Base-by-base conservation (phyloP, 2,797 vertebrate species). In the Trachurus trachurus region DNA sequence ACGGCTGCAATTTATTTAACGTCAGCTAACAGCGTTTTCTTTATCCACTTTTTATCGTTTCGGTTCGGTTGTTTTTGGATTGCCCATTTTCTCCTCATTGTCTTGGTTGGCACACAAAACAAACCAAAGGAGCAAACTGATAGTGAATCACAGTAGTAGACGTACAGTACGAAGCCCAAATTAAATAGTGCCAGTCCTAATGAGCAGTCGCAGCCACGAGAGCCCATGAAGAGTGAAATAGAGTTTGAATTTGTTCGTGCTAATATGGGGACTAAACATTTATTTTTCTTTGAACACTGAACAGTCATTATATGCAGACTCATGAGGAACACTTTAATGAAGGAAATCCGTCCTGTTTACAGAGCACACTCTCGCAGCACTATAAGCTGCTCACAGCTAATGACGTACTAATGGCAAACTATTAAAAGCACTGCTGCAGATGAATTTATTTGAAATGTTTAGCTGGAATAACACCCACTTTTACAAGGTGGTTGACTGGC, bases 391-490 rank as follows among this genome's bases (percentile, higher is more conserved):
- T 40, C 53, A 63, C 67, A 77, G 52, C 45, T 81, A 69, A 73
- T 68, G 61, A 59, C 19, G 15, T 10, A 58, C 44, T 83, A 77
- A 78, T 66, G 74, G 40, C 54, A 69, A 52, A 74, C 67, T 71
- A 82, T 77, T 82, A 81, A 78, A 71, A 84, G 62, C 72, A 9
- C 44, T 21, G 71, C 79, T 83, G 80, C 75, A 80, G 74, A 88
- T 85, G 77, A 74, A 80, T 59, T 53, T 69, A 79, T 78, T 65
- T 80, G 71, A 88, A 88, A 85, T 86, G 88, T 89, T 86, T 80
- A 74, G 71, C 66, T 82, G 50, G 26, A 72, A 79, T 66, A 83
- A 82, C 80, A 84, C 74, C 64, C 77, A 77, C 79, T 80, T 74
- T 67, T 78, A 88, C 83, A 76, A 84, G 82, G 83, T 70, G 65